Percentiles rank a stretch among this genome's conserved stretches.
These are phyloP conservation scores for Calliopum simillimum DNA, from an alignment of 2,888 invertebrate genomes.

Conservation along the genomic window DNA sequence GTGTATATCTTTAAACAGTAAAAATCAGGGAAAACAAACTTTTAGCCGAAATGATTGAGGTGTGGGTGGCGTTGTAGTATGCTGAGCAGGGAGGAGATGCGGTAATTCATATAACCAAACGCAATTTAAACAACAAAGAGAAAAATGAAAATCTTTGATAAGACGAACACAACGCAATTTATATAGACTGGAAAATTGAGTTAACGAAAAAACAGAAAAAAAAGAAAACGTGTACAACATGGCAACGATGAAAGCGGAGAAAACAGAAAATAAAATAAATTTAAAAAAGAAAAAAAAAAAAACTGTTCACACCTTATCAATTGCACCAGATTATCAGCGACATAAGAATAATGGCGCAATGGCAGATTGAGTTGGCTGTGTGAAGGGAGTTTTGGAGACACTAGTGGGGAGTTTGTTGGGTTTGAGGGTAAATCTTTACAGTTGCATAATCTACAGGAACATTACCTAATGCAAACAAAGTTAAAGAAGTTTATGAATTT, in stretches of 20 bases:
- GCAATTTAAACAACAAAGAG: constrained; percentile 28
- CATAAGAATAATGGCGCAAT: background rate
- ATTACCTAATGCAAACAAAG: background rate
- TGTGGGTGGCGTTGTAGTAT: no score
- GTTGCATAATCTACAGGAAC: constrained; percentile 9
- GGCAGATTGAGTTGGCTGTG: no score
- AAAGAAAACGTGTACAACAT: background rate
- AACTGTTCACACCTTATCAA: constrained; percentile 26
- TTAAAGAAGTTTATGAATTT: constrained; percentile 2
- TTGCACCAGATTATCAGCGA: constrained; percentile 27
- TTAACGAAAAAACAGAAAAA: constrained; percentile 6
- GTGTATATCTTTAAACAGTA: no score
- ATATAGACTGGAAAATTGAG: constrained; percentile 26
- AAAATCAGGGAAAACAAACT: no score
- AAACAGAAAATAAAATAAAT: constrained; percentile 18
- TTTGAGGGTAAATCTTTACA: background rate
- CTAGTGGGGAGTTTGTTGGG: background rate
- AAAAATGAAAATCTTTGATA: constrained; percentile 27
- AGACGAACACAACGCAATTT: constrained; percentile 17
- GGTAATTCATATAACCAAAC: background rate
- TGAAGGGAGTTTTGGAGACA: no score
- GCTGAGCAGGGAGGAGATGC: background rate
- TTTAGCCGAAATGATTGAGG: no score
- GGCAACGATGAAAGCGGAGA: background rate
- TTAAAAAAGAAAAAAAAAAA: background rate